phyloP scores from a whole-genome alignment of 2,113 vertebrate species.

The Rousettus leschenaultii region DNA sequence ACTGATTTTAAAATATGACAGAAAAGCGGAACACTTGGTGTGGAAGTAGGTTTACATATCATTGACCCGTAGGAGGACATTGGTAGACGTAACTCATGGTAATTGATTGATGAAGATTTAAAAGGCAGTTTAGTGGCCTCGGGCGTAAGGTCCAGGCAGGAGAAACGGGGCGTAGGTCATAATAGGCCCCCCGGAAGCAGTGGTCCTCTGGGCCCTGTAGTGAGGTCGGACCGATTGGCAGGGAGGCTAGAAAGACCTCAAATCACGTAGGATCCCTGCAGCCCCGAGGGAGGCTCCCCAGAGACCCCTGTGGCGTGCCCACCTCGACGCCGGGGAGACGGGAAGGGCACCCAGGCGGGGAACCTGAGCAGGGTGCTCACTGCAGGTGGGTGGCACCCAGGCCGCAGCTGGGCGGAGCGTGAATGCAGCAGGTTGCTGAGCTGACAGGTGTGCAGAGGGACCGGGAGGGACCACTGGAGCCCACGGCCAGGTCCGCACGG shows the following conservation, averaged over 20 bases:
- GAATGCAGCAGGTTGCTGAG: background rate
- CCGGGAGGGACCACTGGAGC: background rate
- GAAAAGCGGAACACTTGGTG: background rate
- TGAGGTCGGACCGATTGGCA: background rate
- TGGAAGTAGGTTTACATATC: background rate
- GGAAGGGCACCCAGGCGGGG: too few relatives aligned
- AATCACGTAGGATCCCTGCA: background rate
- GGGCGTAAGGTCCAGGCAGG: background rate
- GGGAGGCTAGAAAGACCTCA: background rate
- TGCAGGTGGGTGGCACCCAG: background rate
- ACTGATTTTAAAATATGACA: background rate
- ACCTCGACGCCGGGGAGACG: accelerated
- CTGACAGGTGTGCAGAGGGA: accelerated
- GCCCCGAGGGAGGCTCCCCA: background rate
- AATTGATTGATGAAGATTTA: background rate
- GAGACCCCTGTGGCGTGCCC: background rate
- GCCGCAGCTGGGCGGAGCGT: background rate
- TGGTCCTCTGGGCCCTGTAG: background rate
- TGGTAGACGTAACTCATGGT: background rate
- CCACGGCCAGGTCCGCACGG: background rate
- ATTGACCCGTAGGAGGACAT: background rate
- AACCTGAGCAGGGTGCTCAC: too few relatives aligned
- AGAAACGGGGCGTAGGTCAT: background rate
- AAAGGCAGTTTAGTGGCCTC: background rate
- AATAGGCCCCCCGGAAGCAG: background rate